Evolutionary conservation across 2,113 vertebrate species (phyloP), one percentile per base, ranked within the genome.

Genomic region (Felis chaus): DNA sequence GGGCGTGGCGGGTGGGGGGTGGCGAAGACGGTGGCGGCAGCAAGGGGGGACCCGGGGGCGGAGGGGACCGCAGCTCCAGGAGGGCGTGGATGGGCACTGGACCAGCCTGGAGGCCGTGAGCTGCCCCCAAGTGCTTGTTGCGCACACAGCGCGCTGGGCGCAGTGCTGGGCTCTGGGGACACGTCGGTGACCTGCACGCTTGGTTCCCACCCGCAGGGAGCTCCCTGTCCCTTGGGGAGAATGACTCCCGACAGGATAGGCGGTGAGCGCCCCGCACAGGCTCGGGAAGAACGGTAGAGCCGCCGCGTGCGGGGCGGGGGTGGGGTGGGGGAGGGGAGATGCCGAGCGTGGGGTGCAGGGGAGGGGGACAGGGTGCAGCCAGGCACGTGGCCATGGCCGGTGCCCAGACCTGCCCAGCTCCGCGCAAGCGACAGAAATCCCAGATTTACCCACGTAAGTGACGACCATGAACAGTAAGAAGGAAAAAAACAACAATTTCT

Each of bases 1-100:
- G 25, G 80, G n/a, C 33, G 81, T 21, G n/a, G 63, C n/a, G 3
- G 3, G 23, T 23, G 45, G 45, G 45, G 41, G 7, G 45, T 50
- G 63, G 29, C 4, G 27, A 73, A 82, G 65, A 36, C 3, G 5
- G 91, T 23, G 50, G 33, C 1, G 3, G 57, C 7, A 6, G 55
- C 16, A n/a, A 19, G 4, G 29, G 45, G 55, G 4, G 7, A 53
- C 68, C n/a, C 4, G 82, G 16, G 12, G 12, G 5, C 0, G 0
- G 45, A 78, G 89, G 87, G 14, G 23, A 63, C 55, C 39, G 19
- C 29, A 3, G 13, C 36, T 15, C 23, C 29, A 48, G 57, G 36
- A 19, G 19, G 45, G 8, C 21, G 19, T 31, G 18, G 48, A 57
- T 18, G 69, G 13, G 48, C 8, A 36, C 45, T 27, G n/a, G 14